Base-by-base conservation (phyloP, 2,113 vertebrate species). In the Atherinomorus stipes region DNA sequence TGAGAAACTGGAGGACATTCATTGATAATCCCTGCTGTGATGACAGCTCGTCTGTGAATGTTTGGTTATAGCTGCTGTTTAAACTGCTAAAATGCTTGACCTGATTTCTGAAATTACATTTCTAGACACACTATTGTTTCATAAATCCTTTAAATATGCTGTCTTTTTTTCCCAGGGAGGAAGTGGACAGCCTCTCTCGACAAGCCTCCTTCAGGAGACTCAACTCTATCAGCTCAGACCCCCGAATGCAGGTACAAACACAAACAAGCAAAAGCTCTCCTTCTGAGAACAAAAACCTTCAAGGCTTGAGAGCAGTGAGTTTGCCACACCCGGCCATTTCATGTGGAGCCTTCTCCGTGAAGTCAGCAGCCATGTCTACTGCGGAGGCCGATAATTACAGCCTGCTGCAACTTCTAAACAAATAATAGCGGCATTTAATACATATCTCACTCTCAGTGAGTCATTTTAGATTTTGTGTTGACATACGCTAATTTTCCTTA, bases 121-220 rank as follows among this genome's bases (percentile, higher is more conserved):
- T 60, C 12, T 50, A 74, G 45, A 61, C 49, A 28, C 42, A 7
- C 54, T 16, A 11, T 47, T 65, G 37, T 71, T 75, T 22, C 3
- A 40, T 54, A 45, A 77, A 80, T 74, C 44, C 47, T 63, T 4
- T 9, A 45, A 76, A 71, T 79, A 49, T 70, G 11, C 11, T 54
- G 9, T 45, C 3, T 72, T 63, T 19, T 34, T 11, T 15, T 9
- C 25, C 34, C 88, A 98, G 97, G 4, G 95, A 96, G 56, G 96
- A 97, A 89, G 94, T 97, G 59, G 89, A 93, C 83, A 95, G 86
- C 4, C 72, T 98, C 47, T 97, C 96, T 3, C 85, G 97, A 77
- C 95, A 97, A 71, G 88, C 93, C 22, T 98, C 97, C 15, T 92
- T 96, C 76, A 94, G 95, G 23, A 94, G 96, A 68, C 85, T 97